Percentiles rank a stretch among this genome's conserved stretches.
phyloP scores from a whole-genome alignment of 2,888 invertebrate species.

The Aquatica leii region DNA sequence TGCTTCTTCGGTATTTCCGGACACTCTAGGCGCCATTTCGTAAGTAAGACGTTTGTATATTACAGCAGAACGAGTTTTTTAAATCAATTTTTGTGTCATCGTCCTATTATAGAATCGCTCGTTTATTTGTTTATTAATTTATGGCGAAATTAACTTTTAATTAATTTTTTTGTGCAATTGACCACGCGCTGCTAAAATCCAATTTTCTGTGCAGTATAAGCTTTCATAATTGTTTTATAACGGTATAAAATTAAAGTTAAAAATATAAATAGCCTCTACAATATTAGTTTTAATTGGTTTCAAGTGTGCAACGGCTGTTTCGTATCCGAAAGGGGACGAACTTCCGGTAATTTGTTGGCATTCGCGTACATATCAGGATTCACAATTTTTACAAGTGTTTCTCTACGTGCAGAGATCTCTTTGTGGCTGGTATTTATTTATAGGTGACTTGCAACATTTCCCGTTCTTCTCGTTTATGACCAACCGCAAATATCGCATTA shows the following conservation, averaged over 20 bases:
- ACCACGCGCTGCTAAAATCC: no score
- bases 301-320: conserved; percentile 30
- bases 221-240: neutral
- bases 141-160: neutral
- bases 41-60: conserved; percentile 11
- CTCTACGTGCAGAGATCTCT: conserved; percentile 11
- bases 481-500: conserved; percentile 6
- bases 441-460: conserved; percentile 24
- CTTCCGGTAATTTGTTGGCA: conserved; percentile 21
- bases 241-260: no score
- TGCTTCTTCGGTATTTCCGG: conserved; percentile 22
- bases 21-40: conserved; percentile 17
- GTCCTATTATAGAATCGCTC: conserved; percentile 11
- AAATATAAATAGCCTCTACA: neutral
- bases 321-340: conserved; percentile 19
- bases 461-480: conserved; percentile 23
- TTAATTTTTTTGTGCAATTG: no score
- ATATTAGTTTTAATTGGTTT: conserved; percentile 24
- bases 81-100: conserved; percentile 6
- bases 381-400: conserved; percentile 18
- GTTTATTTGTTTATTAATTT: neutral
- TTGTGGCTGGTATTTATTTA: conserved; percentile 20
- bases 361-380: conserved; percentile 13
- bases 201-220: neutral
- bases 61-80: conserved; percentile 24